A percentile compares a stretch with the other conserved stretches of the same genome.
Conservation (phyloP, 2,797 vertebrate species). For the Lagodon rhomboides region DNA sequence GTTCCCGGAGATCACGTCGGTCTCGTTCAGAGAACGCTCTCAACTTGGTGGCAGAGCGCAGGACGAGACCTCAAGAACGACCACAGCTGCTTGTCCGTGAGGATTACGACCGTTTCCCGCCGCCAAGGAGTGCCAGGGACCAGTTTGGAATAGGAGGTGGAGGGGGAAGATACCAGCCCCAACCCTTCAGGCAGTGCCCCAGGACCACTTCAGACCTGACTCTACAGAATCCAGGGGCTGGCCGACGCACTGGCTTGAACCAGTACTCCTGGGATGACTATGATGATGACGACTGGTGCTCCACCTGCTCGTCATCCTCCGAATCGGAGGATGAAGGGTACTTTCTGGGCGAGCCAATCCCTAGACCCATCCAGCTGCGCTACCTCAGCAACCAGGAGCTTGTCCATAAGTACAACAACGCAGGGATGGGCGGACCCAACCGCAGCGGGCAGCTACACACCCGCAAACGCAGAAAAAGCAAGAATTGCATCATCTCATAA, state of each 20-base stretch:
- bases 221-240: slow-evolving; percentile 92
- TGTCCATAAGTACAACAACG: slow-evolving; percentile 92
- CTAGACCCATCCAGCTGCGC: slow-evolving; percentile 92
- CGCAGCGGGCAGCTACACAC: slow-evolving; percentile 92
- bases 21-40: slow-evolving; percentile 98
- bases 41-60: slow-evolving; percentile 91
- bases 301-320: slow-evolving; percentile 98
- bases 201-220: slow-evolving; percentile 97
- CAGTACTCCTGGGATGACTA: slow-evolving; percentile 91
- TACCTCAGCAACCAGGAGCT: slow-evolving; percentile 96
- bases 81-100: slow-evolving; percentile 89
- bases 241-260: slow-evolving; percentile 86
- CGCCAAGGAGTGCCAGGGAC: slow-evolving; percentile 89
- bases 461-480: slow-evolving; percentile 97
- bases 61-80: slow-evolving; percentile 88
- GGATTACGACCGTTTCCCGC: slow-evolving; percentile 93
- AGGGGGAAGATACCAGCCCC: slow-evolving; percentile 83
- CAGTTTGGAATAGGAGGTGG: slow-evolving; percentile 81
- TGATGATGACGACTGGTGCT: slow-evolving; percentile 95
- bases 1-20: slow-evolving; percentile 90
- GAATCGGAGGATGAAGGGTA: slow-evolving; percentile 99
- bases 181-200: slow-evolving; percentile 92
- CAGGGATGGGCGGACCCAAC: slow-evolving; percentile 80
- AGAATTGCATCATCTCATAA: slow-evolving; percentile 99
- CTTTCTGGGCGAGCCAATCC: slow-evolving; percentile 97